Base-by-base conservation (phyloP, 1,140 invertebrate species). In the Platyura marginata region DNA sequence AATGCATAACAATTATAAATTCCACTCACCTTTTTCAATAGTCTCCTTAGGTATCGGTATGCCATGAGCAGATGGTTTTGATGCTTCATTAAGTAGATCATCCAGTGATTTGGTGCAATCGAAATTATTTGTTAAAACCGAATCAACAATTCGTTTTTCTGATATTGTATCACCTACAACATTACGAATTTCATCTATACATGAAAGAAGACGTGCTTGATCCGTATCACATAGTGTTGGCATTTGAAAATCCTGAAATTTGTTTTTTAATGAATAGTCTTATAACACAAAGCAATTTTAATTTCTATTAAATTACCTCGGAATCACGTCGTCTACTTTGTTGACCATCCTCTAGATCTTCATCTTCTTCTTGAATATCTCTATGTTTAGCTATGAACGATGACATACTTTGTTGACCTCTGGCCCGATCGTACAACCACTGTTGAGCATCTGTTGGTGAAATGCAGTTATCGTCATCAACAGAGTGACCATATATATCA, bases 401-500 rank as follows among this genome's bases (percentile, higher is more conserved):
- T 21, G 78, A 72, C 51, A 86, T 78, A 49, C 75, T 75, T 47
- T 77, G 73, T 53, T 74, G 70, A 44, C 69, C 72, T 40, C 67
- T 57, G 15, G 66, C 66, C 29, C 88, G 69, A 56, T 92, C 85
- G 57, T 80, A 95, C 51, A 92, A 75, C 65, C 87, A 95, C 53
- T 87, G 79, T 39, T 77, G 70, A 34, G 72, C 69, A 70, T 89
- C 85, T 54, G 79, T 80, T 5, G 91, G 90, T 20, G 90, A 95
- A 44, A 91, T 76, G 56, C 80, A 82, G 56, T 79, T 83, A 52
- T 90, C 87, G 55, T 88, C 84, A 63, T 94, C 89, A 19, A 93
- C 75, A 16, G 89, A 93, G 63, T 90, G 83, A 2, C 88, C 88
- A 60, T 92, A 93, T 44, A 88, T 75, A 67, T 92, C 85, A 53